Evolutionary conservation across 2,113 vertebrate genomes (phyloP).

Genomic region (Ceuthmochares aereus): DNA sequence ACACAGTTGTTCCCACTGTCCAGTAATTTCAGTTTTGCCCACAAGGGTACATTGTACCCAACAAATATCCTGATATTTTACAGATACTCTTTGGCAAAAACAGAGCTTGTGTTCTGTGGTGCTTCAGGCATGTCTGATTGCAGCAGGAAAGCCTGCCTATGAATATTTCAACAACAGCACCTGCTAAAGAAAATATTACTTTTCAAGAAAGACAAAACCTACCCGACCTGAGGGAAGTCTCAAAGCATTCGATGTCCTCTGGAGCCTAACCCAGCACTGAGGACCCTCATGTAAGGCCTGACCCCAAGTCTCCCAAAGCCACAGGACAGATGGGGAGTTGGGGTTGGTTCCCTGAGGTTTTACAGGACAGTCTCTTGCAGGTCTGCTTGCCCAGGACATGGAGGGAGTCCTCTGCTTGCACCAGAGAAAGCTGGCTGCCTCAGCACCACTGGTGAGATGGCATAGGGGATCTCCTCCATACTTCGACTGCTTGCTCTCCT

Average conservation of each 20-base stretch:
- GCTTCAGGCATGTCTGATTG: neutral
- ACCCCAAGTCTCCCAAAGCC: neutral
- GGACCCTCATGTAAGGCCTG: neutral
- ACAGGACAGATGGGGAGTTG: neutral
- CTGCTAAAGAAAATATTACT: neutral
- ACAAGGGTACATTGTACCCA: neutral
- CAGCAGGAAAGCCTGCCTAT: neutral
- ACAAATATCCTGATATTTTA: neutral
- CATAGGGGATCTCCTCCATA: fast-evolving
- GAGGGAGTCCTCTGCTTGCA: neutral
- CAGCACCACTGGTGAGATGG: fast-evolving
- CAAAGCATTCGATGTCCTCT: neutral
- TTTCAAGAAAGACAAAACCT: neutral
- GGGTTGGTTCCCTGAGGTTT: neutral
- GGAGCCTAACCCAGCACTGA: neutral
- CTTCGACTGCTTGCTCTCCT: neutral
- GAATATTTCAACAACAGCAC: neutral
- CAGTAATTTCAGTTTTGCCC: neutral
- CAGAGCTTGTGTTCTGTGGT: neutral
- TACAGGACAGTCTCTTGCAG: neutral
- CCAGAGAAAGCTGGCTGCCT: neutral
- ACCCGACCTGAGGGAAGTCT: neutral
- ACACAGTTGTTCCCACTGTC: neutral
- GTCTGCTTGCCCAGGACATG: neutral
- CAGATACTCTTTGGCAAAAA: neutral